Evolutionary conservation across 2,797 vertebrate species (phyloP).

Genomic region (Orientallactaga sibirica): DNA sequence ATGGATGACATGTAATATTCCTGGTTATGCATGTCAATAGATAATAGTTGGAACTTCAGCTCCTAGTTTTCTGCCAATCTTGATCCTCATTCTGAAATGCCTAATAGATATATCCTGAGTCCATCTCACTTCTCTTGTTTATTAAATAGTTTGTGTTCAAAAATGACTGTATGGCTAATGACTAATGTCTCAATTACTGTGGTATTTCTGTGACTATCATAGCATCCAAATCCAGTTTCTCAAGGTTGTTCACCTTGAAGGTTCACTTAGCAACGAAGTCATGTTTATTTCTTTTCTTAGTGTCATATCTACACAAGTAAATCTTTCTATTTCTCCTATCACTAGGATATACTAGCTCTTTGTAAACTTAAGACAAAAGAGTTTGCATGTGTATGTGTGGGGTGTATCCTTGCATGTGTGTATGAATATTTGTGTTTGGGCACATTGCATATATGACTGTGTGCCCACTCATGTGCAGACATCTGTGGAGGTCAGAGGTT

Average conservation of each 20-base stretch:
- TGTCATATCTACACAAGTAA: slow-evolving; percentile 2
- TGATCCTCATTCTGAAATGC: not conserved
- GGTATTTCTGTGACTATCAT: not conserved
- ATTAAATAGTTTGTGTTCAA: slow-evolving; percentile 13
- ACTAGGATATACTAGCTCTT: not conserved
- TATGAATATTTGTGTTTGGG: too few relatives aligned
- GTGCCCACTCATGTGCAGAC: too few relatives aligned
- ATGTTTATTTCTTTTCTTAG: slow-evolving; percentile 27
- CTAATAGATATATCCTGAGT: not conserved
- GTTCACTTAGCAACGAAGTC: not conserved
- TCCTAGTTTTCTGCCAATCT: not conserved
- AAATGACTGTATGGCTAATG: not conserved
- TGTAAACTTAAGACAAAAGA: too few relatives aligned
- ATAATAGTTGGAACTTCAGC: not conserved
- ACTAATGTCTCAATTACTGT: slow-evolving; percentile 3
- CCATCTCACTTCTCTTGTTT: not conserved
- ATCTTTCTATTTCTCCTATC: slow-evolving; percentile 1
- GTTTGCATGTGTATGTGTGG: too few relatives aligned
- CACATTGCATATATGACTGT: too few relatives aligned
- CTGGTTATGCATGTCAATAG: not conserved
- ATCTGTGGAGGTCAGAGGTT: too few relatives aligned
- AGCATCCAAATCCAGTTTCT: not conserved
- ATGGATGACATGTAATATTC: slow-evolving; percentile 17
- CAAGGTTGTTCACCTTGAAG: not conserved
- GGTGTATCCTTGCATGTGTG: too few relatives aligned